Evolutionary conservation across 2,888 invertebrate genomes (phyloP).

Genomic region (Microplitis manilae): DNA sequence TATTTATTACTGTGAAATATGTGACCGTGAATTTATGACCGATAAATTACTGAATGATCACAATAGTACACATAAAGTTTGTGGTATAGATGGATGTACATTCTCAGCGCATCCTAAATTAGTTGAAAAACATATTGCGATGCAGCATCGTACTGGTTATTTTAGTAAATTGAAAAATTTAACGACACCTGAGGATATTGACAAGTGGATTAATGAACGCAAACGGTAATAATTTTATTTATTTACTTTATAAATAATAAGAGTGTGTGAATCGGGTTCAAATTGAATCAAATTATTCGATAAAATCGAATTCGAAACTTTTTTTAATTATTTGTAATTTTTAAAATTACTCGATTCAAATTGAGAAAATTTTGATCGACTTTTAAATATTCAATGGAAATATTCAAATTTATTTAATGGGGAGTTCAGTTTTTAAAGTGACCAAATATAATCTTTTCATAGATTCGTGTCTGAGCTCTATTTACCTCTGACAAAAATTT

Average conservation of each 20-base stretch:
- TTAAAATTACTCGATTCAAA: too few relatives aligned
- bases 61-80: slow-evolving; percentile 82
- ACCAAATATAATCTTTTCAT: too few relatives aligned
- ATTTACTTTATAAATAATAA: slow-evolving; percentile 16
- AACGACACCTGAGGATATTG: slow-evolving; percentile 85
- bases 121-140: slow-evolving; percentile 84
- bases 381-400: too few relatives aligned
- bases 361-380: too few relatives aligned
- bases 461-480: too few relatives aligned
- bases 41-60: slow-evolving; percentile 78
- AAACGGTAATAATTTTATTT: slow-evolving; percentile 73
- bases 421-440: too few relatives aligned
- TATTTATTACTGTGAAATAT: slow-evolving; percentile 82
- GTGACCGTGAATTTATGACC: slow-evolving; percentile 82
- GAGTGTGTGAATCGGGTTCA: too few relatives aligned
- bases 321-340: too few relatives aligned
- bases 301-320: too few relatives aligned
- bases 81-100: slow-evolving; percentile 85
- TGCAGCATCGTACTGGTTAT: slow-evolving; percentile 88
- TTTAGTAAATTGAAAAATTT: slow-evolving; percentile 84
- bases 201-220: slow-evolving; percentile 88
- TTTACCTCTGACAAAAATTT: too few relatives aligned
- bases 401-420: too few relatives aligned
- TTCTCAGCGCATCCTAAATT: slow-evolving; percentile 86
- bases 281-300: too few relatives aligned